Conservation (phyloP, 2,888 invertebrate species). For the Caenorhabditis sulstoni region DNA sequence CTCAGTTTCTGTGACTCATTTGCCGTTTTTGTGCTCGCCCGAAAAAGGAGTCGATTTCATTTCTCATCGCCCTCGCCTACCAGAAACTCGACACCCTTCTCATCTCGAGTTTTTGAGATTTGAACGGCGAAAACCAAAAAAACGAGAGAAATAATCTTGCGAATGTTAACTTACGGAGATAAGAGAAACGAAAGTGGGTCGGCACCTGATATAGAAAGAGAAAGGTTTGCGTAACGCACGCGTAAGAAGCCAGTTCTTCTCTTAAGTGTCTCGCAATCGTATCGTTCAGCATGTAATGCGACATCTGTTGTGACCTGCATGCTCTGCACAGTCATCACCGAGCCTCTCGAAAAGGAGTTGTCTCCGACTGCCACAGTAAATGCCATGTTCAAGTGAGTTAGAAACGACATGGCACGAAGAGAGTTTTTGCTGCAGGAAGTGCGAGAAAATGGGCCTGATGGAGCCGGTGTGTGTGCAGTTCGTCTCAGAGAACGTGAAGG, state of each 20-base stretch:
- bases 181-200: constrained; percentile 18
- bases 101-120: neutral
- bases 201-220: constrained; percentile 14
- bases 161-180: neutral
- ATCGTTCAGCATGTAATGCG: constrained; percentile 28
- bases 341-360: constrained; percentile 32
- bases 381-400: constrained; percentile 47
- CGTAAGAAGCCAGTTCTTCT: constrained; percentile 2
- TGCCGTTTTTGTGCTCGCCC: neutral
- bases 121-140: constrained; percentile 5
- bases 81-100: constrained; percentile 24
- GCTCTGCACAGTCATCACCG: constrained; percentile 47
- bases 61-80: constrained; percentile 2
- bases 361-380: constrained; percentile 44
- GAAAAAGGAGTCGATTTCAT: constrained; percentile 1
- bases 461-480: constrained; percentile 70
- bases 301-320: constrained; percentile 56
- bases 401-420: no score
- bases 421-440: constrained; percentile 55
- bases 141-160: neutral
- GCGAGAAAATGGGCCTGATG: constrained; percentile 69
- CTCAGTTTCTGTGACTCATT: constrained; percentile 27
- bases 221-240: neutral
- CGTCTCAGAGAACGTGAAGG: constrained; percentile 65
- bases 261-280: neutral